Base-by-base conservation (phyloP, 2,888 invertebrate genomes). In the Tetanocera ferruginea region DNA sequence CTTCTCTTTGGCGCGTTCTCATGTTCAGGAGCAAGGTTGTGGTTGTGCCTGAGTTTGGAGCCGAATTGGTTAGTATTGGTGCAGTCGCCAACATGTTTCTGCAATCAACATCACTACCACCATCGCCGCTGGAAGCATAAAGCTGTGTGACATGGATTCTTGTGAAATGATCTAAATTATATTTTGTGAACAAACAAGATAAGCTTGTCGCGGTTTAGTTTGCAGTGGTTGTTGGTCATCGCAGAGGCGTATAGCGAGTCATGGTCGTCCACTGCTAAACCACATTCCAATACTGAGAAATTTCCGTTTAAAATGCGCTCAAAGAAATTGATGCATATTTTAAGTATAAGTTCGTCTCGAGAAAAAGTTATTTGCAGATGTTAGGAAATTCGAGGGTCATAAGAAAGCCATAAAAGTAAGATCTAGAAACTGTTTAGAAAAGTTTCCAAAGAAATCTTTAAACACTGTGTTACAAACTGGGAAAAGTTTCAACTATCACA, bases 101-200 rank as follows among this genome's bases (percentile, higher is more conserved):
- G 8, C 37, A n/a, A n/a, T n/a, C 28, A 17, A 60, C 72, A 23
- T 19, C 5, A 43, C 14, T 14, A 43, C 14, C 11, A 43, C 11
- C 43, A 43, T 43, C 43, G 14, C 43, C 43, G 11, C 43, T 43
- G 43, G 11, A 3, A 43, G 43, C 43, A 11, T 14, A 43, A 14
- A 43, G 43, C 43, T 11, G 14, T 66, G 72, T 77, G 72, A 64
- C 77, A 77, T 71, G 77, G 52, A 77, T 77, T 77, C 77, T 37
- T 34, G 51, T 19, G 72, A 77, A 77, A 55, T 72, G 64, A 64
- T 64, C 77, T 34, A 72, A 77, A 77, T 75, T 75, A 55, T 25
- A 34, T 75, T 74, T 67, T 52, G 55, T 62, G 67, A 66, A 66
- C 31, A 52, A 67, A 67, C 66, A 34, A 34, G 75, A 67, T 75